Evolutionary conservation across 2,888 invertebrate genomes (phyloP).

Genomic region (Temnothorax unifasciatus): DNA sequence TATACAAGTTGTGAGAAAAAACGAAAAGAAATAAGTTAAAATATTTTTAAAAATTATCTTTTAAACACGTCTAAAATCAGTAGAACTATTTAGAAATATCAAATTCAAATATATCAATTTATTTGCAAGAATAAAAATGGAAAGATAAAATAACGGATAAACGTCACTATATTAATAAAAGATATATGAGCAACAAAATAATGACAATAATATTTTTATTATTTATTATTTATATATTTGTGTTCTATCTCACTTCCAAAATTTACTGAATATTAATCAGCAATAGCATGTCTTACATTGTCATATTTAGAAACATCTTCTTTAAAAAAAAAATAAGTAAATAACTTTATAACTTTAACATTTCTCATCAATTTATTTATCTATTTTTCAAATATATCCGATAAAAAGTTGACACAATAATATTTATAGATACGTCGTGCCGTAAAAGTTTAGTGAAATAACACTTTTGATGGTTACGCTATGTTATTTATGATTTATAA

Average conservation of each 20-base stretch:
- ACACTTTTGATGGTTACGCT: constrained; percentile 23
- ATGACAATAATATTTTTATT: neutral
- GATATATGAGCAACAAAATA: neutral
- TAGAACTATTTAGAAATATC: neutral
- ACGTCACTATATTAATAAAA: neutral
- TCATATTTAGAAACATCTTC: neutral
- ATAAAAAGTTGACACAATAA: constrained; percentile 11
- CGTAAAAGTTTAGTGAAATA: constrained; percentile 33
- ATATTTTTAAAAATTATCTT: neutral
- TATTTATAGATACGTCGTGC: neutral
- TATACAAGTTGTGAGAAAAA: neutral
- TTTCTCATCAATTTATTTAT: neutral
- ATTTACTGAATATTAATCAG: neutral
- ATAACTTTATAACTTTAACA: neutral
- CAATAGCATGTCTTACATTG: neutral
- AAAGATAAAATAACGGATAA: neutral
- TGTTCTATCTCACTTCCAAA: neutral
- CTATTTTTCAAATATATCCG: neutral
- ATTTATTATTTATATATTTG: neutral
- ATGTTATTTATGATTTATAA: constrained; percentile 27
- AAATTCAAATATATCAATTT: neutral
- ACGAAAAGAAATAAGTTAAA: neutral
- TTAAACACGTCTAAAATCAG: neutral
- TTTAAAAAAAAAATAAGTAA: neutral
- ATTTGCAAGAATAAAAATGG: neutral